These are phyloP conservation scores for Phasia obesa DNA, from an alignment of 2,888 invertebrate genomes.

Conservation along the genomic window DNA sequence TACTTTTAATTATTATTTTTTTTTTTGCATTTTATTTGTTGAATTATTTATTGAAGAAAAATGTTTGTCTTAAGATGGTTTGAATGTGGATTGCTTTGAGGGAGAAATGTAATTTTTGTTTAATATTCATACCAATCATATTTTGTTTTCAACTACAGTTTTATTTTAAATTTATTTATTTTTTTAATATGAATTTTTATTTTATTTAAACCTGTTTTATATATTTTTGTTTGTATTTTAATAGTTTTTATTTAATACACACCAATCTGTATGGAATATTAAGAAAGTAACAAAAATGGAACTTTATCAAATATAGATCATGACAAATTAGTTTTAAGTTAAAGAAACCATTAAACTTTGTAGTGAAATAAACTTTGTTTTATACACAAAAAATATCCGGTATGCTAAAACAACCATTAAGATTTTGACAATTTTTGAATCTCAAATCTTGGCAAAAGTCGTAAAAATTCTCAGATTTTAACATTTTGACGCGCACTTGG, in stretches of 20 bases:
- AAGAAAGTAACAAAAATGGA: neutral
- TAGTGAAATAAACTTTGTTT: too few relatives aligned
- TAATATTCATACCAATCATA: conserved; percentile 48
- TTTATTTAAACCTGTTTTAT: conserved; percentile 22
- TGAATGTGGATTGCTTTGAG: conserved; percentile 13
- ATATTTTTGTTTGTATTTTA: neutral
- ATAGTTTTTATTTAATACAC: conserved; percentile 21
- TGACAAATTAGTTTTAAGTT: neutral
- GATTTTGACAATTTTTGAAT: too few relatives aligned
- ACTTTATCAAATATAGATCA: neutral
- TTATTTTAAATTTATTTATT: conserved; percentile 17
- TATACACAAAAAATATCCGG: too few relatives aligned
- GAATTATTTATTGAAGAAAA: conserved; percentile 63
- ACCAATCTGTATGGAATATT: conserved; percentile 33
- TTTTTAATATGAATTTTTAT: conserved; percentile 3
- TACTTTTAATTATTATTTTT: conserved; percentile 60
- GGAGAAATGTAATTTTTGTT: conserved; percentile 3
- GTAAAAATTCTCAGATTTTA: too few relatives aligned
- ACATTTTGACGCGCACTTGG: too few relatives aligned
- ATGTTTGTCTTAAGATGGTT: conserved; percentile 37
- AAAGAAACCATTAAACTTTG: neutral
- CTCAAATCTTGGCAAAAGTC: too few relatives aligned
- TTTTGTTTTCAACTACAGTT: conserved; percentile 52
- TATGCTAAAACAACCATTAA: too few relatives aligned
- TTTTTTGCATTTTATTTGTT: conserved; percentile 59